Evolutionary conservation across 2,797 vertebrate species (phyloP).

Genomic region (Caiman crocodilus): DNA sequence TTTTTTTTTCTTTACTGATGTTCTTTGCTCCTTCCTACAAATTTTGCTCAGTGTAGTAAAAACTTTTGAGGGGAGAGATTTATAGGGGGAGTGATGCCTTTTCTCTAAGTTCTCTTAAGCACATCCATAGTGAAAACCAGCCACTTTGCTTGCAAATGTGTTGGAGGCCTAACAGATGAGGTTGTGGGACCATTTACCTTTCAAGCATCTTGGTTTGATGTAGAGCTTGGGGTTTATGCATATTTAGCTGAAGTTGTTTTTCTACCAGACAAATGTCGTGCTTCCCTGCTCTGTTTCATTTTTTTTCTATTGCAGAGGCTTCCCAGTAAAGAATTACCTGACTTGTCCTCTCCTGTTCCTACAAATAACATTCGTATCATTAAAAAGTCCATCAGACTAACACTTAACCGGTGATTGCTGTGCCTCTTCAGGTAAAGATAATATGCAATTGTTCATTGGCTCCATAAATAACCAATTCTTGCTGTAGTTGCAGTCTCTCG

Average conservation of each 20-base stretch:
- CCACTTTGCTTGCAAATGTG: not conserved
- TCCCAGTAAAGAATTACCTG: slow-evolving; percentile 96
- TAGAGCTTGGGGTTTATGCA: not conserved
- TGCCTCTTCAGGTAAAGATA: slow-evolving; percentile 81
- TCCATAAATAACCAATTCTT: not conserved
- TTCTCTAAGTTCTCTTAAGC: not conserved
- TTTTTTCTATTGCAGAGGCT: slow-evolving; percentile 86
- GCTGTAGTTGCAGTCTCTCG: slow-evolving; percentile 6
- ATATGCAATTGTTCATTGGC: slow-evolving; percentile 38
- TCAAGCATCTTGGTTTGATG: not conserved
- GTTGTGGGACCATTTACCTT: not conserved
- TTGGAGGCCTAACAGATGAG: not conserved
- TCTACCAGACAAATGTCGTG: not conserved
- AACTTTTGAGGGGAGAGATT: not conserved
- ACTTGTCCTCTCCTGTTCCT: slow-evolving; percentile 94
- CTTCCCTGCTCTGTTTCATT: slow-evolving; percentile 29
- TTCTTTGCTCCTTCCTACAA: too few species aligned
- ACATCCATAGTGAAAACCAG: not conserved
- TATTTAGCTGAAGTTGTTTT: not conserved
- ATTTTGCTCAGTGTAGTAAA: too few species aligned
- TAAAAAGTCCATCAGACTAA: slow-evolving; percentile 97
- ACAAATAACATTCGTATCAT: slow-evolving; percentile 92
- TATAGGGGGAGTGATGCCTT: not conserved
- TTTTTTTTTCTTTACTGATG: too few species aligned
- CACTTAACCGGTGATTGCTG: slow-evolving; percentile 90